A percentile compares a stretch with the other conserved stretches of the same genome.
Conservation (phyloP, 1,140 invertebrate genomes). For the Hermetia illucens region DNA sequence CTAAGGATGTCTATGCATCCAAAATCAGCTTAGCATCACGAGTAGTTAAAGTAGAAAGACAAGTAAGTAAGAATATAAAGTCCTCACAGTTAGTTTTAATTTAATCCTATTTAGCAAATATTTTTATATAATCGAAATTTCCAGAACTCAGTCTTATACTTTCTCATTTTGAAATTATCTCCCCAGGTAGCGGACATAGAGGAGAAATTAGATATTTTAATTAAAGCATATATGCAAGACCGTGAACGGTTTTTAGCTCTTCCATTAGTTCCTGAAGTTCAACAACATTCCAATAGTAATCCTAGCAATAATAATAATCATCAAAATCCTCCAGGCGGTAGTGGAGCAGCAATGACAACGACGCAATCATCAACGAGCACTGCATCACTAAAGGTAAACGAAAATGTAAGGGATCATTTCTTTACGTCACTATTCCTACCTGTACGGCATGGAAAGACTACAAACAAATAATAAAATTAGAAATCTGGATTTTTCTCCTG, state of each 20-base stretch:
- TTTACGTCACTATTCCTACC: neutral
- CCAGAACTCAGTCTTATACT: neutral
- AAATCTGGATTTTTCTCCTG: no score
- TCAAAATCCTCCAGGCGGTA: slow-evolving; percentile 12
- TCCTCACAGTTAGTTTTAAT: no score
- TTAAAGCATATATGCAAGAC: slow-evolving; percentile 87
- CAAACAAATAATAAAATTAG: neutral
- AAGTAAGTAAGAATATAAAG: slow-evolving; percentile 53
- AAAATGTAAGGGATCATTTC: neutral
- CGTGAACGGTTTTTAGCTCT: slow-evolving; percentile 47
- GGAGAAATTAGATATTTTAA: slow-evolving; percentile 80
- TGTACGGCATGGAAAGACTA: neutral
- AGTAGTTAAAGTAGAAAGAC: slow-evolving; percentile 89
- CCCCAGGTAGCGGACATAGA: slow-evolving; percentile 85
- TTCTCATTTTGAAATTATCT: slow-evolving; percentile 1
- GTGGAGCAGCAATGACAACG: slow-evolving; percentile 1
- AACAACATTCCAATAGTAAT: slow-evolving; percentile 30
- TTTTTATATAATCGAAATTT: slow-evolving; percentile 2
- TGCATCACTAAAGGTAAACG: neutral
- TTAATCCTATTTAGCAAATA: neutral
- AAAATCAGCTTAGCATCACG: slow-evolving; percentile 85
- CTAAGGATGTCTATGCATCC: slow-evolving; percentile 85
- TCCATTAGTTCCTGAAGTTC: slow-evolving; percentile 28
- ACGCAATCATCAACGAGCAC: slow-evolving; percentile 1
- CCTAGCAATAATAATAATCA: slow-evolving; percentile 21